A percentile compares a stretch with the other conserved stretches of the same genome.
Evolutionary conservation across 2,888 invertebrate species (phyloP).

Genomic region (Agrenia bidenticulata): DNA sequence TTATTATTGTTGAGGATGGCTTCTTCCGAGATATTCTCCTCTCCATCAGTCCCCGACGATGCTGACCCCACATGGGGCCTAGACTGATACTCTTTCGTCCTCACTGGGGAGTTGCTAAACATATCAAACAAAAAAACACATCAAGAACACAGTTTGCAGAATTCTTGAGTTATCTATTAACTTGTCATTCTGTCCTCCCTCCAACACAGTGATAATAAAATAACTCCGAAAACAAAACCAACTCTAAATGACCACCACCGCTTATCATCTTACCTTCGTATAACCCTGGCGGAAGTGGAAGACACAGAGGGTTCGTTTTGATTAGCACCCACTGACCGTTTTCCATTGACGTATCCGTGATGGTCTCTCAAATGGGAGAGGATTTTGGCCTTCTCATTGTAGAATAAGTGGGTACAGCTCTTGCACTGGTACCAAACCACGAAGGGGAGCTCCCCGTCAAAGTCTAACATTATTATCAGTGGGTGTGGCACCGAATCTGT

Average conservation of each 20-base stretch:
- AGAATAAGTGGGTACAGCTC: slow-evolving; percentile 23
- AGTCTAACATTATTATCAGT: neutral
- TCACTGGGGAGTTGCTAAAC: neutral
- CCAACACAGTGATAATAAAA: too few relatives aligned
- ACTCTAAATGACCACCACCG: neutral
- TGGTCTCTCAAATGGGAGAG: slow-evolving; percentile 25
- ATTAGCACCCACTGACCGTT: neutral
- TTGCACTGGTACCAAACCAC: slow-evolving; percentile 30
- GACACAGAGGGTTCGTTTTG: neutral
- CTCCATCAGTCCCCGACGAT: neutral
- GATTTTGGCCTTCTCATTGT: slow-evolving; percentile 34
- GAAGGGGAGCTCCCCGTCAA: slow-evolving; percentile 32
- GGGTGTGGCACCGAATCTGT: neutral
- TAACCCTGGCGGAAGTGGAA: neutral
- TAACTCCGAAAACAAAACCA: neutral
- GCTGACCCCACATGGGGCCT: neutral
- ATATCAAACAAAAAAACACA: slow-evolving; percentile 1
- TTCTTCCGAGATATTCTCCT: slow-evolving; percentile 7
- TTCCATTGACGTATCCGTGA: neutral
- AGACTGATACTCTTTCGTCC: slow-evolving; percentile 4
- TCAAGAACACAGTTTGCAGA: too few relatives aligned
- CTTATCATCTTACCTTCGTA: too few relatives aligned
- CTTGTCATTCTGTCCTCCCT: too few relatives aligned
- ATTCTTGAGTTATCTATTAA: too few relatives aligned
- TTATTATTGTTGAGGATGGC: slow-evolving; percentile 11